Base-by-base conservation (phyloP, 2,113 vertebrate species). In the Gymnobelideus leadbeateri region DNA sequence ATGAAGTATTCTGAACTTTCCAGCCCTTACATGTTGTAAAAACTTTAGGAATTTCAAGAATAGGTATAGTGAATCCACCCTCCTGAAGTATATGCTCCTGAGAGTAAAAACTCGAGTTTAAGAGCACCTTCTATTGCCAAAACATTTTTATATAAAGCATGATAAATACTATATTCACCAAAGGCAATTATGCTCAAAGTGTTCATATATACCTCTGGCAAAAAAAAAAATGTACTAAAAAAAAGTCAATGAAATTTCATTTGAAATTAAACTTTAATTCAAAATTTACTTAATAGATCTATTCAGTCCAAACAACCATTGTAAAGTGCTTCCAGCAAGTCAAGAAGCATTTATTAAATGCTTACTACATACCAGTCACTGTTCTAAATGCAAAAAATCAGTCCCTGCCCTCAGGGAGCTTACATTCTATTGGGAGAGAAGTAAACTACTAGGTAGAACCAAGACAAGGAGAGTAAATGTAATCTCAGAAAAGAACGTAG, bases 221-320 rank as follows among this genome's bases (percentile, higher is more conserved):
- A 77, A n/a, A n/a, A 21, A 77, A 43, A 23, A n/a, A 61, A 61
- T 31, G n/a, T 43, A 43, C 68, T 8, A 84, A 92, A 84, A 92
- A 5, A 94, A 95, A 92, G 68, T 90, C 92, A 97, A 94, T 37
- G 94, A 0, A 89, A 51, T 68, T 47, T 95, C 89, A 93, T 47
- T 92, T 94, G 94, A 95, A 95, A 51, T 68, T 94, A 94, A 89
- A 52, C 49, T 96, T 95, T 95, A 97, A 95, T 95, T 97, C 50
- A 43, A 93, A 97, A 51, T 68, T 54, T 93, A 94, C 1, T 98
- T 96, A 95, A 93, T 47, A 94, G 95, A 43, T 89, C 52, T 51
- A 90, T 92, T 92, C 90, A 68, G 89, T 25, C 51, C 51, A 51
- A 12, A 90, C 7, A 95, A 52, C n/a, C 96, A 52, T 89, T 46